Percentiles rank a stretch among this genome's conserved stretches.
These are phyloP conservation scores for Bufo gargarizans DNA, from an alignment of 2,113 vertebrate genomes.

Conservation along the genomic window DNA sequence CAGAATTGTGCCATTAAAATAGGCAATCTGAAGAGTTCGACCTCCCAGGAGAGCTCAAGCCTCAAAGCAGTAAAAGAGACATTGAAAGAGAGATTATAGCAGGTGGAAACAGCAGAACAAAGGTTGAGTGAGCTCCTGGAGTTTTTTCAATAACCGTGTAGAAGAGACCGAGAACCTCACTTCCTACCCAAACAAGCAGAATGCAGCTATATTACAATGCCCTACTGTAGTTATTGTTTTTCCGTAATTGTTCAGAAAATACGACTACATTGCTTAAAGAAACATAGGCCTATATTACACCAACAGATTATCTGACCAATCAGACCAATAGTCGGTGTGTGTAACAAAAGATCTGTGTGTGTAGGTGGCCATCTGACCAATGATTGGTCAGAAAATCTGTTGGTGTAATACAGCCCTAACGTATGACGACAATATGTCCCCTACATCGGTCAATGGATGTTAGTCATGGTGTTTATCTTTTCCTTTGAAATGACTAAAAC, in stretches of 20 bases:
- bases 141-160: not conserved
- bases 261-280: not conserved
- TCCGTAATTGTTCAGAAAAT: not conserved
- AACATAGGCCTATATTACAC: too few relatives aligned
- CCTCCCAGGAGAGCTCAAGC: not conserved
- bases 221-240: not conserved
- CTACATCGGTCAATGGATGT: too few relatives aligned
- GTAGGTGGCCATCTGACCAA: too few relatives aligned
- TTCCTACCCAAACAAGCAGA: not conserved
- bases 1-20: not conserved
- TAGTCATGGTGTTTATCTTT: too few relatives aligned
- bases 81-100: not conserved
- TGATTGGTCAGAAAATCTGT: too few relatives aligned
- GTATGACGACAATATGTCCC: too few relatives aligned
- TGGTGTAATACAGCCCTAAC: too few relatives aligned
- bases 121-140: not conserved
- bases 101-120: not conserved
- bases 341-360: too few relatives aligned
- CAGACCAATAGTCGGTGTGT: too few relatives aligned
- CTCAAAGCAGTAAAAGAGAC: not conserved
- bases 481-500: too few relatives aligned
- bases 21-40: not conserved
- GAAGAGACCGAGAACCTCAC: not conserved
- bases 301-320: too few relatives aligned
- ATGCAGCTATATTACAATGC: not conserved